A percentile compares a stretch with the other conserved stretches of the same genome.
These are phyloP conservation scores for Prosapia bicincta DNA, from an alignment of 2,888 invertebrate genomes.

Conservation along the genomic window DNA sequence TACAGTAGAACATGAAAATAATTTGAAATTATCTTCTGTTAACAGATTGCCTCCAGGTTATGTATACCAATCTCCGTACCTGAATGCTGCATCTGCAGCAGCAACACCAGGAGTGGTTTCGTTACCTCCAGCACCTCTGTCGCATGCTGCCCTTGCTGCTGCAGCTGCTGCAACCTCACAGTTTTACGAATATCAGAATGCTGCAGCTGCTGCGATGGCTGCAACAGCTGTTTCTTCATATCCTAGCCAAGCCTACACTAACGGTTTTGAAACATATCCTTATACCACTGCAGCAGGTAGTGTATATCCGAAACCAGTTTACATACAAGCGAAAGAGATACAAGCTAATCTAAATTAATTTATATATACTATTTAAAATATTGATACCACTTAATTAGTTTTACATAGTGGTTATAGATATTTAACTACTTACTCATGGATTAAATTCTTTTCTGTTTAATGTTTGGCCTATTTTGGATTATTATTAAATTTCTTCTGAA, in stretches of 20 bases:
- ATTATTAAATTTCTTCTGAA: no score
- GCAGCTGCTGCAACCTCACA: slow-evolving; percentile 75
- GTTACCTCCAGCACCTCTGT: slow-evolving; percentile 50
- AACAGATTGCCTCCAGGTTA: slow-evolving; percentile 72
- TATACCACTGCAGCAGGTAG: slow-evolving; percentile 70
- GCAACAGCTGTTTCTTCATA: slow-evolving; percentile 63
- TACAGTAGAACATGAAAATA: no score
- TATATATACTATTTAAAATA: no score
- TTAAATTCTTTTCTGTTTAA: no score
- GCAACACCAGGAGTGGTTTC: slow-evolving; percentile 45
- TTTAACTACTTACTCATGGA: no score
- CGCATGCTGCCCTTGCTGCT: slow-evolving; percentile 53
- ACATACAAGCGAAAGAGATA: no score
- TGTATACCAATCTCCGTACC: slow-evolving; percentile 70
- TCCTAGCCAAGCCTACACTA: slow-evolving; percentile 65
- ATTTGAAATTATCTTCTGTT: slow-evolving; percentile 37
- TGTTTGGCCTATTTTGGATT: no score
- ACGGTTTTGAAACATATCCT: slow-evolving; percentile 68
- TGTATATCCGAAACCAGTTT: neutral
- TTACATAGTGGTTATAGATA: no score
- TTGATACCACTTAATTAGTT: no score
- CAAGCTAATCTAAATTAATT: no score
- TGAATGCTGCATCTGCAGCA: slow-evolving; percentile 51
- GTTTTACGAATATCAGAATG: slow-evolving; percentile 76
- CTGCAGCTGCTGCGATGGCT: slow-evolving; percentile 63